A percentile compares a stretch with the other conserved stretches of the same genome.
phyloP scores from a whole-genome alignment of 2,113 vertebrate genomes.

The Bambusicola thoracicus region DNA sequence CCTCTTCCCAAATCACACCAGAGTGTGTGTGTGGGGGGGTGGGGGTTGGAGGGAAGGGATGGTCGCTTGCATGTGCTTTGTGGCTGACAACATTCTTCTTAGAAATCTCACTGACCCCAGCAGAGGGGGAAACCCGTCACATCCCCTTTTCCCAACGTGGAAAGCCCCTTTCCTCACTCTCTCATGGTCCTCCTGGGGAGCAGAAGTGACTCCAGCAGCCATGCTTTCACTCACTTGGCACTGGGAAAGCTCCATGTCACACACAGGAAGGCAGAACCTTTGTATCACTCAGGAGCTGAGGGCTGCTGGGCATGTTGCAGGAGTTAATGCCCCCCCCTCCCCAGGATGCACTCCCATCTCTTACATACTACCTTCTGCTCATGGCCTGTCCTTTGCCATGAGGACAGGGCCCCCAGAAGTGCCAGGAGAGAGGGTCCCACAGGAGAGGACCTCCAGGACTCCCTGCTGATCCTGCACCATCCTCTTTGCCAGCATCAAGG shows the following conservation, averaged over 20 bases:
- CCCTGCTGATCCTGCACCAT: not conserved
- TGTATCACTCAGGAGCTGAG: accelerated
- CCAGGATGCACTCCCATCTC: not conserved
- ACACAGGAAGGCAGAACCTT: not conserved
- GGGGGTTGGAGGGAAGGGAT: not conserved
- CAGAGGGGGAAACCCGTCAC: not conserved
- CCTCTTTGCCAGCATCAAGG: accelerated
- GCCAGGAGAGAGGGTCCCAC: not conserved
- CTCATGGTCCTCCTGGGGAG: not conserved
- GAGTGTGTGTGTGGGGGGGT: not conserved
- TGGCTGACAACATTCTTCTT: slow-evolving; percentile 33
- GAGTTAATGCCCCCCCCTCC: not conserved
- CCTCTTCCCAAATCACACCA: not conserved
- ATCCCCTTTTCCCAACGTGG: not conserved
- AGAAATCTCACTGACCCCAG: slow-evolving; percentile 29
- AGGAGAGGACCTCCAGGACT: accelerated
- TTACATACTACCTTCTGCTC: accelerated
- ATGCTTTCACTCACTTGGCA: not conserved
- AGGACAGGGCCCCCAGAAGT: not conserved
- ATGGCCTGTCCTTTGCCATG: accelerated
- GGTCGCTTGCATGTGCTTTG: not conserved
- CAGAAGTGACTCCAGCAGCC: not conserved
- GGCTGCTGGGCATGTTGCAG: not conserved
- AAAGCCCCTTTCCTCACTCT: slow-evolving; percentile 50
- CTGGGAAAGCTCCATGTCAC: not conserved